A percentile compares a stretch with the other conserved stretches of the same genome.
These are phyloP conservation scores for Hypercompe scribonia DNA, from an alignment of 2,888 invertebrate genomes.

Conservation along the genomic window DNA sequence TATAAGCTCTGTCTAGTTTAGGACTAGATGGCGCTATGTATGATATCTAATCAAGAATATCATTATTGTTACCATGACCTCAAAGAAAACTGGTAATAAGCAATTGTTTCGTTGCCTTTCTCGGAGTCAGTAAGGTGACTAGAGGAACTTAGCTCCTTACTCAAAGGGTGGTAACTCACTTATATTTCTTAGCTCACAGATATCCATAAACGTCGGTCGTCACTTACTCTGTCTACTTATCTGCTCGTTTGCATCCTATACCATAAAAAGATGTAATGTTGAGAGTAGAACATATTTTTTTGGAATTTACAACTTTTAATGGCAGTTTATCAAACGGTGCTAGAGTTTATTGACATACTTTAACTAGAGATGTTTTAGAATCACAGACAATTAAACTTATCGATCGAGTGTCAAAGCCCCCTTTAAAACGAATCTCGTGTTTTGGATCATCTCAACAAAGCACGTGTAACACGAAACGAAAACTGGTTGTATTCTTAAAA, in stretches of 20 bases:
- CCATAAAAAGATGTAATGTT: neutral
- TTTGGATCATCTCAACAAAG: neutral
- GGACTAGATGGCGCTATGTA: no score
- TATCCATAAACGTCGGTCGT: neutral
- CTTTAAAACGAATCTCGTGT: neutral
- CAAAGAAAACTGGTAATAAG: no score
- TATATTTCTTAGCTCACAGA: neutral
- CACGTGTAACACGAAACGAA: neutral
- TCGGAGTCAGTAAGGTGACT: neutral
- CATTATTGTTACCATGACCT: no score
- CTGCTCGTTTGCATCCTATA: neutral
- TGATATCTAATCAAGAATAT: no score
- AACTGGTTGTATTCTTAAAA: neutral
- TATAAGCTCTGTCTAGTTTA: no score
- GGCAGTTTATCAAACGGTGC: neutral
- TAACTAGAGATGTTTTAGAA: neutral
- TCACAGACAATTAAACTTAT: neutral
- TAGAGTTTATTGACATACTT: neutral
- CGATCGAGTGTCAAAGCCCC: neutral
- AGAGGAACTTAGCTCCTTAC: neutral
- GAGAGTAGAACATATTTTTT: neutral
- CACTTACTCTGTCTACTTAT: neutral
- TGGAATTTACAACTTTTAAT: neutral
- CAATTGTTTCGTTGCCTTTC: no score
- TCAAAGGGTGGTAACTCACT: no score